Conservation (phyloP, 64 coral and sea anemone genomes). For the Actinia tenebrosa region DNA sequence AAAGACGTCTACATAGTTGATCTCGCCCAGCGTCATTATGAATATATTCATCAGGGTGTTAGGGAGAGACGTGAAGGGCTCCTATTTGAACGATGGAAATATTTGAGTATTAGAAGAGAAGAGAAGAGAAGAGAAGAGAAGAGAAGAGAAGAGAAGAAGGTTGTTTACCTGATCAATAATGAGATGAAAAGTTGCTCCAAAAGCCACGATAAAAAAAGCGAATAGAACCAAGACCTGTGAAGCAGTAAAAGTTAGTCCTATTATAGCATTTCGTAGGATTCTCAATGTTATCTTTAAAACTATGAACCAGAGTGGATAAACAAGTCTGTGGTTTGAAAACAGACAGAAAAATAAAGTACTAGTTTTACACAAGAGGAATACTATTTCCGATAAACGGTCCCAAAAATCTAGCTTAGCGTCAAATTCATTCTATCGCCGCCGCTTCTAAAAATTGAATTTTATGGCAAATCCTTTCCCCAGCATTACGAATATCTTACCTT, state of each 20-base stretch:
- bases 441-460: neutral
- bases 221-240: conserved; percentile 51
- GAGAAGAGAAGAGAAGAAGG: too few species aligned
- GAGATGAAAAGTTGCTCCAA: conserved; percentile 48
- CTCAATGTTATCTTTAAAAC: too few species aligned
- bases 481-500: conserved; percentile 12
- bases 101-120: too few species aligned
- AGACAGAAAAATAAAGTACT: too few species aligned
- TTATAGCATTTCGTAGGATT: too few species aligned
- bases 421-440: neutral
- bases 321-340: too few species aligned
- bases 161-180: conserved; percentile 37
- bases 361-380: too few species aligned
- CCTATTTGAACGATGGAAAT: conserved; percentile 15
- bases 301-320: too few species aligned
- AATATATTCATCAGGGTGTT: conserved; percentile 53
- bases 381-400: too few species aligned
- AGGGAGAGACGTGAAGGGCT: conserved; percentile 10
- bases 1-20: conserved; percentile 76
- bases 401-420: too few species aligned
- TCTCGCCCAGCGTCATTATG: conserved; percentile 81
- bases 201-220: conserved; percentile 48
- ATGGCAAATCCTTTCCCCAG: neutral
- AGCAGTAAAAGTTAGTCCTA: neutral
- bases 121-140: too few species aligned